phyloP scores from a whole-genome alignment of 2,888 invertebrate genomes.

The Drosophila mimetica region DNA sequence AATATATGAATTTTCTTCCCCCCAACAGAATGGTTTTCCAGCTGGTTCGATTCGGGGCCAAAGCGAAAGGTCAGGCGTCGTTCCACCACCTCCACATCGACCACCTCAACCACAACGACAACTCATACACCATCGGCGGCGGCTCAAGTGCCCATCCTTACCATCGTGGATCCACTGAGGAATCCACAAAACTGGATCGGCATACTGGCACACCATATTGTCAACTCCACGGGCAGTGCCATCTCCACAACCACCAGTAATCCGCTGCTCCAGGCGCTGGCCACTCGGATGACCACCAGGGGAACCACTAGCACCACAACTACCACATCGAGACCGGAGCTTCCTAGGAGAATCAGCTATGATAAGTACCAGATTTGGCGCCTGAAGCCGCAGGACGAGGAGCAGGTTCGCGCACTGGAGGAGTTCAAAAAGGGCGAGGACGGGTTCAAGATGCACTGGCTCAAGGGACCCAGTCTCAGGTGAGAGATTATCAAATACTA shows the following conservation, averaged over 20 bases:
- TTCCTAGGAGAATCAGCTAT: conserved; percentile 80
- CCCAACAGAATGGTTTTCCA: conserved; percentile 85
- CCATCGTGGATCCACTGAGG: conserved; percentile 82
- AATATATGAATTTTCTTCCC: conserved; percentile 2
- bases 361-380: conserved; percentile 86
- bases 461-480: conserved; percentile 86
- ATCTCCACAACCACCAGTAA: conserved; percentile 61
- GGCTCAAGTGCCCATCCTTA: conserved; percentile 83
- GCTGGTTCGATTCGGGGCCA: conserved; percentile 84
- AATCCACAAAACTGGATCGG: conserved; percentile 84
- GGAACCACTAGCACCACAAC: conserved; percentile 31
- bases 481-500: conserved; percentile 26
- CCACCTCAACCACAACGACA: conserved; percentile 71
- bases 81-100: conserved; percentile 73
- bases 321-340: conserved; percentile 64
- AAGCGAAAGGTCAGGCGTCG: conserved; percentile 68
- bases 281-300: conserved; percentile 57
- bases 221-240: conserved; percentile 72
- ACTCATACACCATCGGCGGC: conserved; percentile 76
- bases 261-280: conserved; percentile 72
- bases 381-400: conserved; percentile 84
- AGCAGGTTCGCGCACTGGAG: conserved; percentile 84
- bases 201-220: conserved; percentile 83
- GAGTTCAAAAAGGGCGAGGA: conserved; percentile 84
- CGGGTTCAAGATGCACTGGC: conserved; percentile 86